These are phyloP conservation scores for Nasonovia ribisnigri DNA, from an alignment of 2,888 invertebrate species.

Conservation along the genomic window DNA sequence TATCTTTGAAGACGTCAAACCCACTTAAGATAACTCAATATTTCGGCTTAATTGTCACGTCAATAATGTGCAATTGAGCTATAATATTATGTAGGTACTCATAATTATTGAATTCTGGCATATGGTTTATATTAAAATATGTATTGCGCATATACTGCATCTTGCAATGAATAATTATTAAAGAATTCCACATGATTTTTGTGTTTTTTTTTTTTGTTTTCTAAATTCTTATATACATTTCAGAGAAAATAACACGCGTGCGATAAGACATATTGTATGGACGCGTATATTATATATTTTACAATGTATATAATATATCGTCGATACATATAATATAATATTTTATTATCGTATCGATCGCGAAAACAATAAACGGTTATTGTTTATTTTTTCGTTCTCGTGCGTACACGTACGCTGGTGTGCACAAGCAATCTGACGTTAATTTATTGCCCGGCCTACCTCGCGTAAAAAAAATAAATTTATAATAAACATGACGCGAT, in stretches of 20 bases:
- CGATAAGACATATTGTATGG: background rate
- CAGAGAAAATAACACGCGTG: background rate
- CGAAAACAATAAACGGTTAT: conserved; percentile 9
- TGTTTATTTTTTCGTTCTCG: conserved; percentile 7
- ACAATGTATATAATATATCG: background rate
- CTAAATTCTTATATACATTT: background rate
- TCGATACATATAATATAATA: background rate
- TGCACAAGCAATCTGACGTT: background rate
- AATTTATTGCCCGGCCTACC: conserved; percentile 52
- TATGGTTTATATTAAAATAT: background rate
- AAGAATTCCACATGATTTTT: background rate
- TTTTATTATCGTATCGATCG: background rate
- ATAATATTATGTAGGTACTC: background rate
- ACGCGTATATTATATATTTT: background rate
- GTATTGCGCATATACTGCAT: background rate
- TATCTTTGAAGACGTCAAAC: background rate
- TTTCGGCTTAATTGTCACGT: background rate
- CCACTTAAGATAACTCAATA: background rate
- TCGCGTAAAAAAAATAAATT: conserved; percentile 16
- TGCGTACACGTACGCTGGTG: background rate
- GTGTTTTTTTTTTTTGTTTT: background rate
- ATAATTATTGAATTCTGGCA: background rate
- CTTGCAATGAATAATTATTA: background rate
- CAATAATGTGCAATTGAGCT: background rate
- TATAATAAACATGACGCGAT: conserved; percentile 10